Percentiles rank a stretch among this genome's conserved stretches.
Evolutionary conservation across 1,140 invertebrate species (phyloP).

Genomic region (Nasonia vitripennis): DNA sequence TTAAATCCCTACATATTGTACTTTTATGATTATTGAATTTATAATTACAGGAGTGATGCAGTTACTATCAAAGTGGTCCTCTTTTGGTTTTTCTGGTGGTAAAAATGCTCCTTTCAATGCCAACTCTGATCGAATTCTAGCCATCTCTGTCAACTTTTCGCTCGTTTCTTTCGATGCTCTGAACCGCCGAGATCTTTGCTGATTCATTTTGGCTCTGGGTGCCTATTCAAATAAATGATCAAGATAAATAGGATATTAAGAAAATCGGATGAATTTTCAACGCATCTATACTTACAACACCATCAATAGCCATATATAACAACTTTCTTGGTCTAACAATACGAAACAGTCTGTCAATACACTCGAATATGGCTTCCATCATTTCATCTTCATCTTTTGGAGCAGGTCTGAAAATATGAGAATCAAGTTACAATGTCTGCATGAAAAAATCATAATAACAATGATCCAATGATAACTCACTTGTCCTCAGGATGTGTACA

Average conservation of each 20-base stretch:
- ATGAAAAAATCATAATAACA: not conserved
- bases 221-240: slow-evolving; percentile 77
- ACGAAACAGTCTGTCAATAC: slow-evolving; percentile 96
- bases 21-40: not conserved
- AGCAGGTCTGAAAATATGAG: slow-evolving; percentile 83
- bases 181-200: slow-evolving; percentile 97
- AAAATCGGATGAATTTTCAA: slow-evolving; percentile 1
- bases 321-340: slow-evolving; percentile 97
- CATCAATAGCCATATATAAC: slow-evolving; percentile 99
- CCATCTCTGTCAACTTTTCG: slow-evolving; percentile 93
- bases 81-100: slow-evolving; percentile 93
- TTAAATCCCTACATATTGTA: not conserved
- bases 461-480: slow-evolving; percentile 67
- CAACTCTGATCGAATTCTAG: slow-evolving; percentile 85
- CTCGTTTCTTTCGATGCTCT: slow-evolving; percentile 95
- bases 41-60: slow-evolving; percentile 93
- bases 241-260: slow-evolving; percentile 6
- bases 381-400: slow-evolving; percentile 99
- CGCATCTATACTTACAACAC: slow-evolving; percentile 83
- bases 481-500: slow-evolving; percentile 99
- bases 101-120: slow-evolving; percentile 85
- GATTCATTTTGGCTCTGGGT: slow-evolving; percentile 99
- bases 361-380: slow-evolving; percentile 99
- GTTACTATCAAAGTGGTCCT: slow-evolving; percentile 97
- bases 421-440: not conserved